Percentiles rank a stretch among this genome's conserved stretches.
Conservation (phyloP, 2,888 invertebrate species). For the Idaea biselata region DNA sequence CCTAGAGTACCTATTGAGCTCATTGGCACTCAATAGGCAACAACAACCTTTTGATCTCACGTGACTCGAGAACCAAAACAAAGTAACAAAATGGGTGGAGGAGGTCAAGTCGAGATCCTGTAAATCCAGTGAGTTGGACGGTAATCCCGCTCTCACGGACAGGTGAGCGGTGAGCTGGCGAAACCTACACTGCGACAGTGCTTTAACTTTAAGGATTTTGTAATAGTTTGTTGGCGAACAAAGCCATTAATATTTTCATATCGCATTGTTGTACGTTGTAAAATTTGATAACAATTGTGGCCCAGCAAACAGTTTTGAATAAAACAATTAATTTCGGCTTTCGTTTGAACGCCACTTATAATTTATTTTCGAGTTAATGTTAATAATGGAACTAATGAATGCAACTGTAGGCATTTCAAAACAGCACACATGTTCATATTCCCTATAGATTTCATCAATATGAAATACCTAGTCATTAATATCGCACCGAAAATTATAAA, state of each 20-base stretch:
- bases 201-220: constrained; percentile 36
- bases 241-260: constrained; percentile 14
- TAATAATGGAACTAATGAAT: background rate
- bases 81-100: constrained; percentile 21
- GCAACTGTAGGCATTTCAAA: background rate
- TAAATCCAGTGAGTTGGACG: constrained; percentile 48
- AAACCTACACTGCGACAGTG: constrained; percentile 18
- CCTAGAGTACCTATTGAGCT: constrained; percentile 3
- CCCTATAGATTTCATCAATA: background rate
- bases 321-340: no score
- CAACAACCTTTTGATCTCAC: constrained; percentile 31
- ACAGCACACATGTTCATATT: background rate
- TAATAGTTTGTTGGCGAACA: constrained; percentile 39
- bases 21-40: constrained; percentile 1
- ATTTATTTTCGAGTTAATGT: background rate
- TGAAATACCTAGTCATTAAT: background rate
- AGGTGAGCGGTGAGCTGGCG: constrained; percentile 35
- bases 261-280: constrained; percentile 10
- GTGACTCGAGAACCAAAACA: constrained; percentile 50
- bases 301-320: constrained; percentile 15
- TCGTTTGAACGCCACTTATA: no score
- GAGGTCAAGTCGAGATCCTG: constrained; percentile 37
- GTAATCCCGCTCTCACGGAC: constrained; percentile 39
- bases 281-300: constrained; percentile 11
- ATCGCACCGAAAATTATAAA: background rate